Base-by-base conservation (phyloP, 53 echinoderm and acorn worm genomes). In the Paracentrotus lividus region DNA sequence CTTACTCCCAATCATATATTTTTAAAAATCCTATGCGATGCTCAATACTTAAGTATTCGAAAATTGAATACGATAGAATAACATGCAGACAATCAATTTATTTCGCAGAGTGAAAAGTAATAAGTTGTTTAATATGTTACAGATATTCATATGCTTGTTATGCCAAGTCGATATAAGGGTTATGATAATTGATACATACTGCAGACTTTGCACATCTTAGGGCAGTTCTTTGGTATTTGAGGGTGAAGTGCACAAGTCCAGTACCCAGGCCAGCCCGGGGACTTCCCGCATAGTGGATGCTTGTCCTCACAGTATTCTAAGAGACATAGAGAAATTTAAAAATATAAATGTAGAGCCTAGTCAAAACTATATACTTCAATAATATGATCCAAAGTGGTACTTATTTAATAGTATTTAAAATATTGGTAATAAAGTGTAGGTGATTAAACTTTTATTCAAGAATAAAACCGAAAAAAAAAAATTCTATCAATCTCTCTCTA, bases 261-360 rank as follows among this genome's bases (percentile, higher is more conserved):
- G 24, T 27, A 42, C 15, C 72, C 69, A 1, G 96, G 96, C 96
- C 96, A 96, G 55, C 96, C 96, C 1, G 96, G 96, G 36, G 94
- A 94, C 16, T 94, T 94, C 4, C 96, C 96, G 27, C 96, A 96
- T 29, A 93, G 64, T 1, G 54, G 42, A 59, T 96, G 94, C 12
- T 88, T 94, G 87, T 96, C 90, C 49, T 94, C 96, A 33, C 96
- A 96, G 42, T 77, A 81, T 53, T 77, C 96, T 96, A 67, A 4
- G 0, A 18, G 1, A 42, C 20, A 77, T 42, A 21, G 23, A 16
- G 0, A 77, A 23, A 31, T 3, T 1, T 12, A 67, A 9, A 67
- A 34, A 67, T 14, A 67, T 10, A n/a, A 26, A 61, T 61, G 1
- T n/a, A n/a, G n/a, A n/a, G n/a, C n/a, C n/a, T n/a, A n/a, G n/a